These are phyloP conservation scores for Eptatretus atami DNA, from an alignment of 2,797 vertebrate genomes.

Conservation along the genomic window DNA sequence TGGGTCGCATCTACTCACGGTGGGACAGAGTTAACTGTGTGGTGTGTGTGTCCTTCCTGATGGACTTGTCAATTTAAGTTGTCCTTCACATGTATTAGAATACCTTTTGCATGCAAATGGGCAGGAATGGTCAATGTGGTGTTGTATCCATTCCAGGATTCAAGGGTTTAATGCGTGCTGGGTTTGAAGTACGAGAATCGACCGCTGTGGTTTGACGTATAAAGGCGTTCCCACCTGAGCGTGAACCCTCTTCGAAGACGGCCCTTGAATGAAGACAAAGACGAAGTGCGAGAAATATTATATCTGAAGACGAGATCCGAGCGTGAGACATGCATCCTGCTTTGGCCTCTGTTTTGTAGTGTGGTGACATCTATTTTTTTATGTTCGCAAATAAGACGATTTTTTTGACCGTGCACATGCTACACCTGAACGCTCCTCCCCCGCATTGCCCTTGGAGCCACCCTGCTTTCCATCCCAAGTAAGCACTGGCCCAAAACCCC, in stretches of 20 bases:
- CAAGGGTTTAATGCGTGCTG: constrained; percentile 31
- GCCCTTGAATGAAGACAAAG: constrained; percentile 11
- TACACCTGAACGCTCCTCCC: no score
- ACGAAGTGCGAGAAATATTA: constrained; percentile 22
- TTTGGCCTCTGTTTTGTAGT: neutral
- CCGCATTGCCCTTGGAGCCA: no score
- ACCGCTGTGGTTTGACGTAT: constrained; percentile 53
- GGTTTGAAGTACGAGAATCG: constrained; percentile 20
- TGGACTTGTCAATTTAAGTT: no score
- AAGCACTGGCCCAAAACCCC: no score
- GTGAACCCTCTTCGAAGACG: constrained; percentile 20
- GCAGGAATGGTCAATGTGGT: no score
- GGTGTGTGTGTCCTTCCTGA: no score
- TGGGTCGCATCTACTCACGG: no score
- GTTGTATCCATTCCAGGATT: constrained; percentile 16
- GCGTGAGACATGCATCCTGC: constrained; percentile 27
- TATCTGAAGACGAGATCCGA: constrained; percentile 44
- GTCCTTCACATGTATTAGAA: no score
- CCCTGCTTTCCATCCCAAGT: no score
- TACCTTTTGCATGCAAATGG: no score
- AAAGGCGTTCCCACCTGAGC: constrained; percentile 40
- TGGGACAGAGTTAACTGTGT: no score
- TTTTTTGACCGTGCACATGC: no score
- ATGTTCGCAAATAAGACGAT: neutral
- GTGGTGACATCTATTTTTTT: neutral